Evolutionary conservation across 2,888 invertebrate genomes (phyloP), one percentile per base, ranked within the genome.

Genomic region (Rhabditoides inermis): DNA sequence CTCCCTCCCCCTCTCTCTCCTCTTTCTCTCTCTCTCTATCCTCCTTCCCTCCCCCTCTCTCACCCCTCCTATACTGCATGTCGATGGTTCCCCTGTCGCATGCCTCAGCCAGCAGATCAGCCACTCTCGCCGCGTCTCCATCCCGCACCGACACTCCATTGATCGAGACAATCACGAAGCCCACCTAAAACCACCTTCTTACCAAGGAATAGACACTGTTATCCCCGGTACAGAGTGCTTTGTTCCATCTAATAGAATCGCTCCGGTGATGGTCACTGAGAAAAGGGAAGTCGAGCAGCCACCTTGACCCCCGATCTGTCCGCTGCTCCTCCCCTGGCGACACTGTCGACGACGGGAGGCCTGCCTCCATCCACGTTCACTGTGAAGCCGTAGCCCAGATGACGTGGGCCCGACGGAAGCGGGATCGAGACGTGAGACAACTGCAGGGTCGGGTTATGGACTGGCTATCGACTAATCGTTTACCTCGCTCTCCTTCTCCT

Each of bases 141-240:
- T 62, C 63, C 0, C 60, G 41, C 23, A 77, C 70, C 22, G 70
- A 70, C 26, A 68, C 67, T 15, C 73, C 73, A 58, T 77, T 77
- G 32, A 78, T 66, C 15, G 64, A 55, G 10, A 77, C 36, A 4
- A 79, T 67, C 48, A 76, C 72, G 56, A 79, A 79, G 27, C 76
- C 76, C 12, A 69, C 63, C 58, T 73, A 62, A 28, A 49, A 50
- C 25, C 5, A 22, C 4, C 10, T 5, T 10, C n/a, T 3, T 42
- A 22, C 18, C 28, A 15, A 12, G 18, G 3, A n/a, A n/a, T n/a
- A n/a, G n/a, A n/a, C n/a, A n/a, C n/a, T n/a, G n/a, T n/a, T n/a
- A n/a, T n/a, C n/a, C n/a, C n/a, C n/a, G n/a, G n/a, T n/a, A n/a
- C n/a, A n/a, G n/a, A n/a, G n/a, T n/a, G n/a, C n/a, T n/a, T n/a